A percentile compares a stretch with the other conserved stretches of the same genome.
Evolutionary conservation across 2,797 vertebrate genomes (phyloP).

Genomic region (Melanotaenia pygmaea): DNA sequence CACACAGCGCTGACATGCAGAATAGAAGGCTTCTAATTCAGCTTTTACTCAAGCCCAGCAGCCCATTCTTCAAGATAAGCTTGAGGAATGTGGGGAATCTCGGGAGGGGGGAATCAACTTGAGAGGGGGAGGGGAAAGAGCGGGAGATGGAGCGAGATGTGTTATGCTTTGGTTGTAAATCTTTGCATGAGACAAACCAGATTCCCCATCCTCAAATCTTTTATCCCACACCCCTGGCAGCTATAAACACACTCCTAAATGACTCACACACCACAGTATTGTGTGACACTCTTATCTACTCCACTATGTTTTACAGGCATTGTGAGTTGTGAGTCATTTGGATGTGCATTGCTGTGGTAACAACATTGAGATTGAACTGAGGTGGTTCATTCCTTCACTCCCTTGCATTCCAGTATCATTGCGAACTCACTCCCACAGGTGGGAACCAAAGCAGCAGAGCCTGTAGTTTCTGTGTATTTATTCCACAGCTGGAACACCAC

Average conservation of each 20-base stretch:
- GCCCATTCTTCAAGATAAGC: slow-evolving; percentile 88
- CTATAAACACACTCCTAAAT: slow-evolving; percentile 36
- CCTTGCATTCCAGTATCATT: slow-evolving; percentile 59
- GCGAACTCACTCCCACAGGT: slow-evolving; percentile 70
- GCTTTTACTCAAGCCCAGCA: slow-evolving; percentile 79
- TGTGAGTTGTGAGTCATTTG: slow-evolving; percentile 41
- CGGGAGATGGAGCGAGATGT: slow-evolving; percentile 67
- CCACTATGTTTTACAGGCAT: slow-evolving; percentile 32
- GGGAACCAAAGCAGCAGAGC: slow-evolving; percentile 47
- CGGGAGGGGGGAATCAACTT: slow-evolving; percentile 37
- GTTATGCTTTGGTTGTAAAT: slow-evolving; percentile 73
- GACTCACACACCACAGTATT: slow-evolving; percentile 15
- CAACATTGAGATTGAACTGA: slow-evolving; percentile 18
- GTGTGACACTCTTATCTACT: slow-evolving; percentile 42
- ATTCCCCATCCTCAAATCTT: slow-evolving; percentile 15
- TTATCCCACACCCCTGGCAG: slow-evolving; percentile 1
- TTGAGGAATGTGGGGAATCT: slow-evolving; percentile 87
- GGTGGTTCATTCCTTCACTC: slow-evolving; percentile 47
- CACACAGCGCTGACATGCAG: slow-evolving; percentile 66
- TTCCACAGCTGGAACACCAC: slow-evolving; percentile 66
- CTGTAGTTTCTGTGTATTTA: slow-evolving; percentile 60
- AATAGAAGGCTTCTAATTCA: slow-evolving; percentile 79
- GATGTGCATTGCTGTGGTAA: slow-evolving; percentile 29
- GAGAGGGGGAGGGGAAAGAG: slow-evolving; percentile 58
- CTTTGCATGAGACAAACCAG: slow-evolving; percentile 69